Percentiles rank a stretch among this genome's conserved stretches.
phyloP scores from a whole-genome alignment of 2,888 invertebrate species.

The Drosophila rellima region DNA sequence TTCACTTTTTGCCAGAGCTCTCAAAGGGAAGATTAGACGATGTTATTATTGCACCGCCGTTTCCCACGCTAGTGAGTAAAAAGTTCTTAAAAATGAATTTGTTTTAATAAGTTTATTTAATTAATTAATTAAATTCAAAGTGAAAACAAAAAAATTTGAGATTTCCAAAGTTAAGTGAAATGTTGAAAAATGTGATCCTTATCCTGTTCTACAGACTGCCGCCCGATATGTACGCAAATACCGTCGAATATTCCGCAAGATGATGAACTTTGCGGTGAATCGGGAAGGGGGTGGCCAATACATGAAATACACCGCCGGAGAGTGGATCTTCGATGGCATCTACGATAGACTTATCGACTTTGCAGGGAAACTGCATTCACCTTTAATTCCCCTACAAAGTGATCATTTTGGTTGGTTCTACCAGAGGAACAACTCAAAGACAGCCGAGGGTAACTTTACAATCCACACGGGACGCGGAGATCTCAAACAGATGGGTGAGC shows the following conservation, averaged over 20 bases:
- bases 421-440: constrained; percentile 90
- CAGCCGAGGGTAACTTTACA: constrained; percentile 91
- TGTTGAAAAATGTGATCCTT: neutral
- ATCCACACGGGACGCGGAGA: constrained; percentile 90
- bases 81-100: neutral
- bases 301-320: constrained; percentile 88
- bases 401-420: constrained; percentile 94
- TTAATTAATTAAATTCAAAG: neutral
- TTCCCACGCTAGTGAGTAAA: constrained; percentile 90
- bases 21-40: constrained; percentile 90
- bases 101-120: neutral
- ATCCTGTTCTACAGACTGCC: constrained; percentile 87
- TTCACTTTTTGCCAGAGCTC: constrained; percentile 89
- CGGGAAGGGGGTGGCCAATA: constrained; percentile 86
- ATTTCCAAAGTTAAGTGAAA: neutral
- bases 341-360: constrained; percentile 89
- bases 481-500: constrained; percentile 88
- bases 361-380: constrained; percentile 86
- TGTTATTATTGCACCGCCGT: constrained; percentile 90
- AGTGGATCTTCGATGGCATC: constrained; percentile 93
- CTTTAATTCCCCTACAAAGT: constrained; percentile 87
- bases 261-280: constrained; percentile 87
- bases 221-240: constrained; percentile 87
- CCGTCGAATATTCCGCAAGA: constrained; percentile 83
- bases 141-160: too few relatives aligned